Percentiles rank a stretch among this genome's conserved stretches.
phyloP scores from a whole-genome alignment of 1,140 invertebrate species.

The Rhopalosiphum maidis region DNA sequence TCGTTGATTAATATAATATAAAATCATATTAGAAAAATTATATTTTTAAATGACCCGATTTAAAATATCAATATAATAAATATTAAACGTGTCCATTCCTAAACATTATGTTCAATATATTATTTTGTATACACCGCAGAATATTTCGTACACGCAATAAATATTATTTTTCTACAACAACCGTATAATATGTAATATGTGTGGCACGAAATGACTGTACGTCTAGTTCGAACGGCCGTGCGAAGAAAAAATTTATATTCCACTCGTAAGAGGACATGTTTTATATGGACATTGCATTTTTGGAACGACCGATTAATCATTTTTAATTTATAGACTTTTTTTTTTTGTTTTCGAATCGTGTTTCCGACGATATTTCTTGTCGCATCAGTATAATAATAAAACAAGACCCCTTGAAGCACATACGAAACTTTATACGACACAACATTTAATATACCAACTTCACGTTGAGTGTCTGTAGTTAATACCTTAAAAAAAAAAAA shows the following conservation, averaged over 20 bases:
- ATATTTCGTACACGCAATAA: not conserved
- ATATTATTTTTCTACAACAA: not conserved
- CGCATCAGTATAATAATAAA: conserved; percentile 2
- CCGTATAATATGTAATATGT: not conserved
- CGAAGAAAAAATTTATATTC: not conserved
- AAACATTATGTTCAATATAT: not conserved
- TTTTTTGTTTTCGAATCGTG: not conserved
- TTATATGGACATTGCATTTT: not conserved
- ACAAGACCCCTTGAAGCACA: not conserved
- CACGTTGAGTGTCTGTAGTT: not conserved
- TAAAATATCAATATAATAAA: not conserved
- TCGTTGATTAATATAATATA: not conserved
- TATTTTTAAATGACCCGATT: not conserved
- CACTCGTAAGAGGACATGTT: not conserved
- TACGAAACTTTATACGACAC: conserved; percentile 5
- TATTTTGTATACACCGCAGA: not conserved
- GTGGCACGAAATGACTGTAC: not conserved
- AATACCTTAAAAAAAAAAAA: not conserved
- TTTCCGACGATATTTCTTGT: conserved; percentile 8
- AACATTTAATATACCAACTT: not conserved
- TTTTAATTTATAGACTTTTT: not conserved
- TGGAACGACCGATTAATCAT: conserved; percentile 2
- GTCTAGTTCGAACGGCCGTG: not conserved
- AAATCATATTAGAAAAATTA: not conserved
- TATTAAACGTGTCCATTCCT: not conserved